phyloP scores from a whole-genome alignment of 1,140 invertebrate genomes.

The Diorhabda carinulata region DNA sequence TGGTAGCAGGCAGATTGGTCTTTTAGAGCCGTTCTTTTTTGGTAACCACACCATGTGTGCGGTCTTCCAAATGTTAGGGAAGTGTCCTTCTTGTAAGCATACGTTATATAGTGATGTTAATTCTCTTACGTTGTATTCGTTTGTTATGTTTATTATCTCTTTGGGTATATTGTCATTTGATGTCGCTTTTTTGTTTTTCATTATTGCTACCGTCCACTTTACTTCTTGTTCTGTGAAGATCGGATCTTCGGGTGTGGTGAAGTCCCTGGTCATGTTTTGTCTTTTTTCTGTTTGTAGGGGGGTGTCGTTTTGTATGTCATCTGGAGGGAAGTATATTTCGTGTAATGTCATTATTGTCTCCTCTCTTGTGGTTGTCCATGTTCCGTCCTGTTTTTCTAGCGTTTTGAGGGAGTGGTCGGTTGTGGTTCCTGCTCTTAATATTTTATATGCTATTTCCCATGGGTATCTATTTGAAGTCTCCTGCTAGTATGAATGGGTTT shows the following conservation, averaged over 20 bases:
- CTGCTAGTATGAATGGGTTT: not conserved
- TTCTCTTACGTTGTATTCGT: not conserved
- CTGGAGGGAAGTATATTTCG: not conserved
- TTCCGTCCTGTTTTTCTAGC: not conserved
- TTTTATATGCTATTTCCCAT: not conserved
- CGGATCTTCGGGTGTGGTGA: not conserved
- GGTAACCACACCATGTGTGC: not conserved
- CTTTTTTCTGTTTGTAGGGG: not conserved
- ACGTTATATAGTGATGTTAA: not conserved
- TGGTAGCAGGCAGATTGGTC: not conserved
- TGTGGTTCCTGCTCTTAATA: not conserved
- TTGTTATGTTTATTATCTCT: not conserved
- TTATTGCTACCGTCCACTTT: not conserved
- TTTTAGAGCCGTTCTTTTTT: not conserved
- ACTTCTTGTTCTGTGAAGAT: not conserved
- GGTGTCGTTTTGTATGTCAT: not conserved
- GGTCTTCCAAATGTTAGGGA: conserved; percentile 1
- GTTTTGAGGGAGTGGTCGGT: not conserved
- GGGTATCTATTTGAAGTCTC: conserved; percentile 6
- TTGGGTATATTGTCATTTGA: not conserved
- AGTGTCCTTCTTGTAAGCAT: not conserved
- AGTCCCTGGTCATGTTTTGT: not conserved
- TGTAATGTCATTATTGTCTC: not conserved
- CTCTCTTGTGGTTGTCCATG: not conserved
- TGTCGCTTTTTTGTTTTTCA: conserved; percentile 5